phyloP scores from a whole-genome alignment of 2,797 vertebrate species.

The Tympanoctomys barrerae region DNA sequence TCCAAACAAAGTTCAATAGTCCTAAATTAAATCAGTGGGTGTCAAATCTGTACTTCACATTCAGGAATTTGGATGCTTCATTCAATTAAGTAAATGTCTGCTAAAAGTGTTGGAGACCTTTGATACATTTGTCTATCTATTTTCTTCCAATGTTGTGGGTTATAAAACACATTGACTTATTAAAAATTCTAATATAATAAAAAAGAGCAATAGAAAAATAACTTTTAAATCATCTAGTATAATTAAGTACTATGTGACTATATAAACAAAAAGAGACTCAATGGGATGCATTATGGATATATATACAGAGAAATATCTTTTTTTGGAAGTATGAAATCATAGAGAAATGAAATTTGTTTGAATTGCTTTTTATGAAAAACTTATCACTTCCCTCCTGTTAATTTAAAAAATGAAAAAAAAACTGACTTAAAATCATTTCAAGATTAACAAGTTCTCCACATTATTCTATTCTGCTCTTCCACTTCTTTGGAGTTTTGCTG shows the following conservation, averaged over 20 bases:
- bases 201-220: constrained; percentile 8
- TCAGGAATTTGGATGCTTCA: not conserved
- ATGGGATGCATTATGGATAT: not conserved
- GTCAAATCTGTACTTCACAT: not conserved
- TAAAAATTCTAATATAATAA: constrained; percentile 19
- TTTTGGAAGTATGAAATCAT: not conserved
- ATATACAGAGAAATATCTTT: constrained; percentile 44
- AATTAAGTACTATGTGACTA: not conserved
- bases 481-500: not conserved
- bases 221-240: not conserved
- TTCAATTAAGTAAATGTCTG: constrained; percentile 9
- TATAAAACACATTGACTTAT: constrained; percentile 17
- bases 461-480: not conserved
- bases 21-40: constrained; percentile 33
- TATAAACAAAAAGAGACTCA: not conserved
- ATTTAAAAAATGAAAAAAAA: constrained; percentile 44
- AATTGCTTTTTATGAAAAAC: not conserved
- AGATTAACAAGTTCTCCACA: constrained; percentile 5
- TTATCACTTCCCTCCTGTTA: not conserved
- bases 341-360: not conserved
- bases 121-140: not conserved
- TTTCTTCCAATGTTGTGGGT: constrained; percentile 1
- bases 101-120: constrained; percentile 2
- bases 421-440: not conserved
- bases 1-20: constrained; percentile 27